Evolutionary conservation across 2,113 vertebrate genomes (phyloP), one percentile per base, ranked within the genome.

Genomic region (Holacanthus passer): DNA sequence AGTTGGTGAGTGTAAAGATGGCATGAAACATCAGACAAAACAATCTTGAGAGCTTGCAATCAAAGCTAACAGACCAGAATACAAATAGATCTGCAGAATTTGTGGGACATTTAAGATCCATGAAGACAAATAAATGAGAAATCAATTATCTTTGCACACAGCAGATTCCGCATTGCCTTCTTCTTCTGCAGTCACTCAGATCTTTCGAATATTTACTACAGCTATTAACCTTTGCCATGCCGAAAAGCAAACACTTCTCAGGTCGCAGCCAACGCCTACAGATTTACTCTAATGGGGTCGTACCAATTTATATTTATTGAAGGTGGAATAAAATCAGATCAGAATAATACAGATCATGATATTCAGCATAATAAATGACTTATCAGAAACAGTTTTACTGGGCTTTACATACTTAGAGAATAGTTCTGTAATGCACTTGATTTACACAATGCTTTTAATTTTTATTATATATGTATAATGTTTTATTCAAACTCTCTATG

Each of bases 261-360:
- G 58, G 22, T 41, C 1, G 29, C 1, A 45, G 73, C 32, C 12
- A 24, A 43, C 48, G 14, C 73, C 73, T 84, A 68, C 64, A 83
- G 59, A 70, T 67, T 58, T 45, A 58, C 65, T 68, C 12, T 17
- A 17, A 17, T 53, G 11, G 41, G 62, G 68, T 87, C 65, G 55
- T 9, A 24, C 48, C 48, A 66, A 72, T 83, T 75, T 56, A 31
- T 87, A 41, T 85, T 74, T 77, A 59, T 22, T 48, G 32, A 79
- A 37, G 85, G 79, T 64, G 81, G 62, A 69, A 60, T 47, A 4
- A 41, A 47, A 79, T 68, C 48, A 52, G 24, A 59, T 73, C 11
- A 62, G 53, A 65, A n/a, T 50, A 63, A 74, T 47, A n/a, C 16
- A 58, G 24, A 67, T 62, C 27, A 52, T 43, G 6, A 56, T 14